Conservation (phyloP, 2,113 vertebrate genomes). For the Psettodes erumei region DNA sequence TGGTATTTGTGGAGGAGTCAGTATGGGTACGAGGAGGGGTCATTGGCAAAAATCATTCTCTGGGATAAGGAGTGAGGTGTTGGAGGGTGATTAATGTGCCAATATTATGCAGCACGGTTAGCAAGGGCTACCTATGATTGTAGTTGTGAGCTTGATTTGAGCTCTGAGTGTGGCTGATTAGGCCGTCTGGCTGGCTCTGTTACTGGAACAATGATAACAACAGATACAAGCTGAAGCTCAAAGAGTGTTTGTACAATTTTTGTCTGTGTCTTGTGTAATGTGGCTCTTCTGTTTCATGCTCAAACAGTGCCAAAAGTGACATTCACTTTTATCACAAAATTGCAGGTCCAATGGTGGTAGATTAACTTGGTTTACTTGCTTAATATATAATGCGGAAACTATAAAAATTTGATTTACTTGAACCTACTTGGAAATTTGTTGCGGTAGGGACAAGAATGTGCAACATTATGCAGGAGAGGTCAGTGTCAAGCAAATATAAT, state of each 20-base stretch:
- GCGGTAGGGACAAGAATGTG: neutral
- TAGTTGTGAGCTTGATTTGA: conserved; percentile 38
- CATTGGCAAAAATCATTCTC: conserved; percentile 59
- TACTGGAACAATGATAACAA: conserved; percentile 11
- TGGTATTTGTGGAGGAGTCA: conserved; percentile 27
- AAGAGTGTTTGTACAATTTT: conserved; percentile 12
- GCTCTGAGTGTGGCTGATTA: conserved; percentile 68
- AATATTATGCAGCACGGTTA: conserved; percentile 33
- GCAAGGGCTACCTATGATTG: conserved; percentile 39
- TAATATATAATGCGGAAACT: neutral
- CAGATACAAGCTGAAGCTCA: conserved; percentile 19
- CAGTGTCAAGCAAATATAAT: neutral
- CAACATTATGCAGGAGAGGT: conserved; percentile 13
- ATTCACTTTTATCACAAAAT: conserved; percentile 10
- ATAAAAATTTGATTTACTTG: neutral
- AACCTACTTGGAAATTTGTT: neutral
- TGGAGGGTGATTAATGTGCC: conserved; percentile 66
- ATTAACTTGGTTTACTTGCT: neutral
- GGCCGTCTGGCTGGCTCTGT: conserved; percentile 50
- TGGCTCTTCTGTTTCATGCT: conserved; percentile 16
- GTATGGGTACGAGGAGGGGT: conserved; percentile 18
- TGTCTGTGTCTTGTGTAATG: conserved; percentile 9
- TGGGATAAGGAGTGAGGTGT: conserved; percentile 48
- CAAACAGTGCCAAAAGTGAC: neutral
- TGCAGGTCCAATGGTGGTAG: neutral